phyloP scores from a whole-genome alignment of 2,797 vertebrate species.

The Macropodus opercularis region DNA sequence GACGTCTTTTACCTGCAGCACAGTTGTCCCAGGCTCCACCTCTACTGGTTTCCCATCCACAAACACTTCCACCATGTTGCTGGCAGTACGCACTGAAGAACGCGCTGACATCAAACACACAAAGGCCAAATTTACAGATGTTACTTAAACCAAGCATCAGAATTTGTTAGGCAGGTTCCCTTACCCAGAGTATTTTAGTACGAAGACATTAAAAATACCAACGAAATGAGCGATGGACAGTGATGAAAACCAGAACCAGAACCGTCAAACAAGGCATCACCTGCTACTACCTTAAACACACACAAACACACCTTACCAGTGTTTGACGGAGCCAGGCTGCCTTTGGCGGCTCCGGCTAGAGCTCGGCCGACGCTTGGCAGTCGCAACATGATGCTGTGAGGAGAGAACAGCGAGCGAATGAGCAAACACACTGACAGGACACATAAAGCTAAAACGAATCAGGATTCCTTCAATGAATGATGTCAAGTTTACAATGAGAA shows the following conservation, averaged over 20 bases:
- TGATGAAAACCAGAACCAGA: too few relatives aligned
- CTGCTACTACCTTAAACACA: too few relatives aligned
- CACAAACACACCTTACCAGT: constrained; percentile 64
- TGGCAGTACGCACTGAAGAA: constrained; percentile 83
- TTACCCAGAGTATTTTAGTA: too few relatives aligned
- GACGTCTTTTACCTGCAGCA: constrained; percentile 90
- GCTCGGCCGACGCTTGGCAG: constrained; percentile 79
- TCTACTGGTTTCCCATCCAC: constrained; percentile 92
- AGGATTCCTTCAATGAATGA: too few relatives aligned
- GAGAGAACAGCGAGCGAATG: constrained; percentile 6
- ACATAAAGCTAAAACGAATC: too few relatives aligned
- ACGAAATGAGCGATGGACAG: too few relatives aligned
- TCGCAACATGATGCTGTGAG: constrained; percentile 82
- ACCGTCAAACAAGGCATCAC: too few relatives aligned
- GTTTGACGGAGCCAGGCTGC: constrained; percentile 66
- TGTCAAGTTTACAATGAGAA: too few relatives aligned
- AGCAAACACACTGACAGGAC: background rate
- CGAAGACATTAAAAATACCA: too few relatives aligned
- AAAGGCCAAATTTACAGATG: background rate
- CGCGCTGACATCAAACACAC: constrained; percentile 74
- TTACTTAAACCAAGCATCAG: background rate
- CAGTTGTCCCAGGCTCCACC: constrained; percentile 95
- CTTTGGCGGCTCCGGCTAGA: constrained; percentile 77
- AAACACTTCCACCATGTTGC: constrained; percentile 96
- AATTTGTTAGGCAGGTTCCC: background rate